These are phyloP conservation scores for Amphipyra tragopoginis DNA, from an alignment of 2,888 invertebrate genomes.

Conservation along the genomic window DNA sequence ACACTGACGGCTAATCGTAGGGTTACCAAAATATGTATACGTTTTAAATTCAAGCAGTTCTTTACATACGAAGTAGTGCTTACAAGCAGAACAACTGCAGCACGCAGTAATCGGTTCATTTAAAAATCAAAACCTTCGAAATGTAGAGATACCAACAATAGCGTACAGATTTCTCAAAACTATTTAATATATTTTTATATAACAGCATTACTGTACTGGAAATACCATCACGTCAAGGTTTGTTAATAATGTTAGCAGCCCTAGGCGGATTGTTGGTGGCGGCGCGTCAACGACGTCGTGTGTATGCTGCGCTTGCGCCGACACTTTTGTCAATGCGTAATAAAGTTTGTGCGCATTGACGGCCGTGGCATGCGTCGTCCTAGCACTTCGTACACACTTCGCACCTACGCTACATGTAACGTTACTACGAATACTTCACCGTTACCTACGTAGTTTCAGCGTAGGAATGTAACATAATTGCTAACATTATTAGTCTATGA, in stretches of 20 bases:
- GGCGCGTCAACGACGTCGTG: constrained; percentile 76
- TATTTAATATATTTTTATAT: constrained; percentile 21
- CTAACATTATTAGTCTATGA: constrained; percentile 4
- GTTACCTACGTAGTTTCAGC: constrained; percentile 11
- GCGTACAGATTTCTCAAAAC: not conserved
- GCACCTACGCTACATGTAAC: constrained; percentile 9
- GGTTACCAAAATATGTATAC: constrained; percentile 26
- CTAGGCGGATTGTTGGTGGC: constrained; percentile 57
- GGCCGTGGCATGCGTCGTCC: constrained; percentile 56
- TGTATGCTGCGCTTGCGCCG: constrained; percentile 77
- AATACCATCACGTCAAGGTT: constrained; percentile 58
- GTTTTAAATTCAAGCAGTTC: not conserved
- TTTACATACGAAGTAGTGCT: not conserved
- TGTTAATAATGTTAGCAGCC: constrained; percentile 57
- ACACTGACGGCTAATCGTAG: constrained; percentile 18
- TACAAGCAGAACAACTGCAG: not conserved
- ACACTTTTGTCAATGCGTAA: constrained; percentile 78
- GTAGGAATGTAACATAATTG: constrained; percentile 9
- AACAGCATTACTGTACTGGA: constrained; percentile 29
- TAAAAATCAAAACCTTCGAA: not conserved
- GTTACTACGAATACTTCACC: constrained; percentile 6
- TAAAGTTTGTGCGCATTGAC: constrained; percentile 62
- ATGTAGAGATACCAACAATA: not conserved
- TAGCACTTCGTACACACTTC: constrained; percentile 37
- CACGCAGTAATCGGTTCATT: not conserved